Conservation (phyloP, 2,113 vertebrate genomes). For the Struthio camelus region DNA sequence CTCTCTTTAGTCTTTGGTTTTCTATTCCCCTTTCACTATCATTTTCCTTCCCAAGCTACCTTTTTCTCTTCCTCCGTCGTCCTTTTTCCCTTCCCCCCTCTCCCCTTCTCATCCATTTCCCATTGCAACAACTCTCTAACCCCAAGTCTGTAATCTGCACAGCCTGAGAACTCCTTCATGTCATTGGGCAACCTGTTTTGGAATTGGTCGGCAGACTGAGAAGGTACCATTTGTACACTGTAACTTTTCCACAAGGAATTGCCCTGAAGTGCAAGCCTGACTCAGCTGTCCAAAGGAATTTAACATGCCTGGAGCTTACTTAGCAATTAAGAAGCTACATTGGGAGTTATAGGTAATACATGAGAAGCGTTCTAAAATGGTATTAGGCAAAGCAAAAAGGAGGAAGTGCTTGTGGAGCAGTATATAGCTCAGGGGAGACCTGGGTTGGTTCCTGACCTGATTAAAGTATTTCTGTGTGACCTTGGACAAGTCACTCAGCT, state of each 20-base stretch:
- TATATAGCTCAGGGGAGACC: not conserved
- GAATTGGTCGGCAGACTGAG: not conserved
- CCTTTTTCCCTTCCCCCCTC: not conserved
- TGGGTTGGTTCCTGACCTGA: rapidly evolving
- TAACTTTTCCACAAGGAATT: not conserved
- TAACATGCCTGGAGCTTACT: not conserved
- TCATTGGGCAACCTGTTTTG: not conserved
- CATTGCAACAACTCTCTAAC: not conserved
- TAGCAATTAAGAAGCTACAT: not conserved
- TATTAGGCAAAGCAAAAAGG: not conserved
- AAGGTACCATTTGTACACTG: not conserved
- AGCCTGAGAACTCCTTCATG: not conserved
- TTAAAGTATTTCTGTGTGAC: not conserved
- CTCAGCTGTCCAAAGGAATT: not conserved
- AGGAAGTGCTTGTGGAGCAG: not conserved
- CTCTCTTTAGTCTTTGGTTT: not conserved
- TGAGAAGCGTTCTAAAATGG: not conserved
- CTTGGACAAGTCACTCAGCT: not conserved
- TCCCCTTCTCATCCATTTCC: not conserved
- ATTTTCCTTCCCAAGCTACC: not conserved
- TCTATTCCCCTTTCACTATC: not conserved
- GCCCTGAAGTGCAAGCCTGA: not conserved
- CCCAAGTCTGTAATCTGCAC: not conserved
- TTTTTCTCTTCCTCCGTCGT: not conserved
- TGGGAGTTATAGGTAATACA: not conserved